phyloP scores from a whole-genome alignment of 2,797 vertebrate genomes.

The Coccyzus lansbergi region DNA sequence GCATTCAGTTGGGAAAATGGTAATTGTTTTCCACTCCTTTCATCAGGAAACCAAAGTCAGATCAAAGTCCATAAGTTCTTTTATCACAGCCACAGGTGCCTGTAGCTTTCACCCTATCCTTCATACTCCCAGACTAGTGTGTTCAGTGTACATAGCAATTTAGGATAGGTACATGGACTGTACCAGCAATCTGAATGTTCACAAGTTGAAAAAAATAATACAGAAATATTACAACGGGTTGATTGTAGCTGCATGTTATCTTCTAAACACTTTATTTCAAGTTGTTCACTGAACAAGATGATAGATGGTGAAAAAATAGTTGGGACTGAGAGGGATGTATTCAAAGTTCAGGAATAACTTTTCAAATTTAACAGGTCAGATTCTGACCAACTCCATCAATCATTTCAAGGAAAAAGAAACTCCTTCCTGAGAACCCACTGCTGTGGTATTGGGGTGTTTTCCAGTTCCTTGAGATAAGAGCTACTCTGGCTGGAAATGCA shows the following conservation, averaged over 20 bases:
- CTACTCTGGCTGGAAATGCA: not conserved
- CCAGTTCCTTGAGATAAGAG: not conserved
- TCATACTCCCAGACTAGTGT: not conserved
- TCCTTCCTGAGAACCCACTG: not conserved
- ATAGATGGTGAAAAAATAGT: not conserved
- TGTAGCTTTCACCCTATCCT: not conserved
- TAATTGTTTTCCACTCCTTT: slow-evolving; percentile 44
- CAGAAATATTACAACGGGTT: not conserved
- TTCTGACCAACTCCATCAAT: not conserved
- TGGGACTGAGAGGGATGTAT: rapidly evolving
- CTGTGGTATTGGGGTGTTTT: not conserved
- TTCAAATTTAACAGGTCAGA: not conserved
- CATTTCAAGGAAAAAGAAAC: not conserved
- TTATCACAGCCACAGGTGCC: not conserved
- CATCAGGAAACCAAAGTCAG: slow-evolving; percentile 30
- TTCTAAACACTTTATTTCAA: not conserved
- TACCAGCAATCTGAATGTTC: not conserved
- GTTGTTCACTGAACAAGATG: not conserved
- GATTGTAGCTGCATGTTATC: not conserved
- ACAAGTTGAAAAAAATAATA: not conserved
- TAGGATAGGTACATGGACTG: not conserved
- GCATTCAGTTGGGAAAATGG: not conserved
- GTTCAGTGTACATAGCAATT: not conserved
- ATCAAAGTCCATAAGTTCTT: not conserved
- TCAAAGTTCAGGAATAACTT: not conserved